Evolutionary conservation across 2,113 vertebrate species (phyloP).

Genomic region (Gorsachius goisagi): DNA sequence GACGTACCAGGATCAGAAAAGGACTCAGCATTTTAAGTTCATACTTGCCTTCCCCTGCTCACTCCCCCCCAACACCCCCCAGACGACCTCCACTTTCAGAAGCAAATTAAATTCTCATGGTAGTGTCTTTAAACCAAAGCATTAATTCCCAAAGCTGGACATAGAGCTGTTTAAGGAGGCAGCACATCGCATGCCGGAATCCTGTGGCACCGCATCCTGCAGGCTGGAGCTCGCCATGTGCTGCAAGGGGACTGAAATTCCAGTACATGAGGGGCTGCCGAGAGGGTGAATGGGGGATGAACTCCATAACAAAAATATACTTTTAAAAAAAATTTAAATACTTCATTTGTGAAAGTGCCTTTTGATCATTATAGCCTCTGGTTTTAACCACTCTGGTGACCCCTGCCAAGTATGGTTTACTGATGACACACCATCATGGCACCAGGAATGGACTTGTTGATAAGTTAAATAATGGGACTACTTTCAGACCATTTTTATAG

Average conservation of each 20-base stretch:
- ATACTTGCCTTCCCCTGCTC: background rate
- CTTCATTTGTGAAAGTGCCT: background rate
- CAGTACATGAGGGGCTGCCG: background rate
- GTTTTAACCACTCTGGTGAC: background rate
- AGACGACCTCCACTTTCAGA: background rate
- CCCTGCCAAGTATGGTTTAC: background rate
- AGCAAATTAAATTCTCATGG: background rate
- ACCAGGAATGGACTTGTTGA: slow-evolving; percentile 21
- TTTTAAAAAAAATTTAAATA: background rate
- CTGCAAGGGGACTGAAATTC: background rate
- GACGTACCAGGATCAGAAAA: background rate
- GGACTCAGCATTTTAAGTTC: background rate
- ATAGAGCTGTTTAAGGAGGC: background rate
- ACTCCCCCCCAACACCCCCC: too few relatives aligned
- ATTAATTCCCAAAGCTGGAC: background rate
- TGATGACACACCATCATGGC: background rate
- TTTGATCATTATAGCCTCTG: background rate
- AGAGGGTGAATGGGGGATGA: background rate
- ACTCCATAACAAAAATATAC: background rate
- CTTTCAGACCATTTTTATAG: slow-evolving; percentile 24
- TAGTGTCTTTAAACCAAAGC: background rate
- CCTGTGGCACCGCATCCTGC: background rate
- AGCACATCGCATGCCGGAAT: background rate
- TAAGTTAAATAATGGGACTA: slow-evolving; percentile 41
- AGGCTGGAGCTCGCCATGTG: background rate